Conservation (phyloP, 1,140 invertebrate species). For the Arion vulgaris region DNA sequence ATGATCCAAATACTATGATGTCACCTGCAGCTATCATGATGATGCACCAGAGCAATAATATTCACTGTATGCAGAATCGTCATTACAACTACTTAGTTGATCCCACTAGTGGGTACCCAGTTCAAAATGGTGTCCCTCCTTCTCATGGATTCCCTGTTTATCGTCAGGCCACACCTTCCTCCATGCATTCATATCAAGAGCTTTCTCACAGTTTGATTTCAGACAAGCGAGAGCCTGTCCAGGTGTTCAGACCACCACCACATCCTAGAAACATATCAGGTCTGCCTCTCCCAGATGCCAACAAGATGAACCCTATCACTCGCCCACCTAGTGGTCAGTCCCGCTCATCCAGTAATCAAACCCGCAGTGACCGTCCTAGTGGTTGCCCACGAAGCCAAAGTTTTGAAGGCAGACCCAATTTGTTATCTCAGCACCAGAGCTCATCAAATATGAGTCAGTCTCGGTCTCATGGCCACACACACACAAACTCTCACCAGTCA, state of each 20-base stretch:
- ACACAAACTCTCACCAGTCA: background rate
- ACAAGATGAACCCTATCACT: conserved; percentile 68
- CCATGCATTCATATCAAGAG: conserved; percentile 54
- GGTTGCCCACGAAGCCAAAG: conserved; percentile 65
- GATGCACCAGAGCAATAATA: conserved; percentile 43
- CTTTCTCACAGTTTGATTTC: conserved; percentile 39
- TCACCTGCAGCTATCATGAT: conserved; percentile 47
- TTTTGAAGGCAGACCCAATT: conserved; percentile 61
- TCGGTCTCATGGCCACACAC: background rate
- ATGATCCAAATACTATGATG: conserved; percentile 32
- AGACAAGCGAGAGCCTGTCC: background rate
- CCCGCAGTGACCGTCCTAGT: conserved; percentile 15
- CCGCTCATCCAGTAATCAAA: conserved; percentile 42
- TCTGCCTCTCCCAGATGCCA: conserved; percentile 58
- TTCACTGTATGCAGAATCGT: conserved; percentile 19
- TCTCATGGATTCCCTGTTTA: conserved; percentile 25
- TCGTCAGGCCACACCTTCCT: conserved; percentile 40
- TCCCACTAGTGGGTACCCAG: background rate
- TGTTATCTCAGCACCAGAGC: conserved; percentile 3
- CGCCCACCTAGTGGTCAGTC: conserved; percentile 51
- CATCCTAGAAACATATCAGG: conserved; percentile 42
- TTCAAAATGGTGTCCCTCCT: background rate
- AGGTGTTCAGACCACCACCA: conserved; percentile 10
- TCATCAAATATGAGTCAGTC: background rate
- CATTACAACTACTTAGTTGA: conserved; percentile 8